Conservation (phyloP, 2,888 invertebrate genomes). For the Artemia sinica region DNA sequence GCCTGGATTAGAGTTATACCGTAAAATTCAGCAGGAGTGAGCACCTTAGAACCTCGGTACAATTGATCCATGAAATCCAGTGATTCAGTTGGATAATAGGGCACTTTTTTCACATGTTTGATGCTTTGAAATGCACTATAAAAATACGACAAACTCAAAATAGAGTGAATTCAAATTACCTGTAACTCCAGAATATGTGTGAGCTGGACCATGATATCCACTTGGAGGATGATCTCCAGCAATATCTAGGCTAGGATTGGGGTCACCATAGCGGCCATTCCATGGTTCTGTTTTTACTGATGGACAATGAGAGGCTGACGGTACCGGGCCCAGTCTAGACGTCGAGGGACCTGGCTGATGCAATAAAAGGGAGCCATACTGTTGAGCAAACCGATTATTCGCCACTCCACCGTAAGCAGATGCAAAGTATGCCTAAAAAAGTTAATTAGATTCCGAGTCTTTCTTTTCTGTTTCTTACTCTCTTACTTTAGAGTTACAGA, state of each 20-base stretch:
- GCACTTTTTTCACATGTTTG: no score
- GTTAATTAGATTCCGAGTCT: no score
- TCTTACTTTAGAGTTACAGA: no score
- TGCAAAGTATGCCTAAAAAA: conserved; percentile 4
- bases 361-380: conserved; percentile 2
- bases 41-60: no score
- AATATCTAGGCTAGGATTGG: background rate
- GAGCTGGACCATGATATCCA: background rate
- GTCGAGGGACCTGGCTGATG: conserved; percentile 11
- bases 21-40: no score
- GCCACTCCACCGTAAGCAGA: conserved; percentile 3
- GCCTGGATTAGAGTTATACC: no score
- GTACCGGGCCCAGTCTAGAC: background rate
- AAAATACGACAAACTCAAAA: no score
- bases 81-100: no score
- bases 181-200: conserved; percentile 8
- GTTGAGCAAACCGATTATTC: conserved; percentile 3
- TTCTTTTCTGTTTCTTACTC: no score
- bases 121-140: no score
- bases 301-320: background rate
- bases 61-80: no score
- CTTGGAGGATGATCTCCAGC: background rate
- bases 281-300: conserved; percentile 5
- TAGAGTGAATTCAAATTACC: background rate
- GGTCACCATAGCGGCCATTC: conserved; percentile 1